Base-by-base conservation (phyloP, 2,113 vertebrate genomes). In the Podarcis muralis region DNA sequence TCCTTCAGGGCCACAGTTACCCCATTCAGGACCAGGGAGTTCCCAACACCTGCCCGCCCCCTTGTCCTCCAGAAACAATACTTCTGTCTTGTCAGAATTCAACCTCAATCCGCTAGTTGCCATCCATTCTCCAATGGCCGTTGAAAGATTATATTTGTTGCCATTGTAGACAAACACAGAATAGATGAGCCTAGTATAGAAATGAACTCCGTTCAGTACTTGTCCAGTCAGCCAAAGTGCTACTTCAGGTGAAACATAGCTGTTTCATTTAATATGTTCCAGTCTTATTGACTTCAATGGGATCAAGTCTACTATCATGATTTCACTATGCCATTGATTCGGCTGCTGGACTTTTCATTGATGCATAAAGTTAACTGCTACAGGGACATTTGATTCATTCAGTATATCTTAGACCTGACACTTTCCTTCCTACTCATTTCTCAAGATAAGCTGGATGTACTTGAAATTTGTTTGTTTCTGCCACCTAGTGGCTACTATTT, bases 401-500 rank as follows among this genome's bases (percentile, higher is more conserved):
- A 85, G 20, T 35, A 13, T 22, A 53, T 84, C 25, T 65, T 40
- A 23, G 8, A 37, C 30, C 15, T 82, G 22, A 62, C 79, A 3
- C 15, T 88, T 91, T 89, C n/a, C 71, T 77, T 25, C 6, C 65
- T 0, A 0, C 20, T n/a, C 15, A 40, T 88, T 83, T 88, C 25
- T 6, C 30, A 53, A 77, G n/a, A 3, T 40, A 69, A 88, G 71
- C 37, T 48, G 27, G 25, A 20, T 0, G 9, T 15, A 23, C 40
- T 15, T 66, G 91, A 93, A 95, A 92, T 97, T 95, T 97, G 96
- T 93, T 97, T 96, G 88, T 43, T 96, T 94, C 4, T 95, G 95
- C 96, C 97, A 97, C 90, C 97, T 97, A 93, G 95, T 95, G 97
- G 96, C 89, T 1, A 15, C 83, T 82, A 27, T 90, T 84, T 93